Evolutionary conservation across 2,797 vertebrate species (phyloP).

Genomic region (Diplodus sargus): DNA sequence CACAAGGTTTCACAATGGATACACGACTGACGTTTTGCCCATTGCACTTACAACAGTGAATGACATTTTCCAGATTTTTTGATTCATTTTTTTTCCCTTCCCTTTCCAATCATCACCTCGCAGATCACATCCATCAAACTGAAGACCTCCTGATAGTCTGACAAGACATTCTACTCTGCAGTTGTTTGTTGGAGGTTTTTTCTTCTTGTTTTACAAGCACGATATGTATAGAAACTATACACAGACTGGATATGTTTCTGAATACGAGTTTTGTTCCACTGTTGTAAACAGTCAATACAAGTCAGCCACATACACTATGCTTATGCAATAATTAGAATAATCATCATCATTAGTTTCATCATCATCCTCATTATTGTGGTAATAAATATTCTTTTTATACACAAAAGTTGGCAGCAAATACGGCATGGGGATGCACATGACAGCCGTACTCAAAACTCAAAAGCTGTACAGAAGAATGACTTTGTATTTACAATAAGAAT

Average conservation of each 20-base stretch:
- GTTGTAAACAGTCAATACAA: slow-evolving; percentile 88
- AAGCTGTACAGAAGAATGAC: slow-evolving; percentile 91
- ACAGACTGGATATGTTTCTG: slow-evolving; percentile 81
- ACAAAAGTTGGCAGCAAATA: slow-evolving; percentile 89
- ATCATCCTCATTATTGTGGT: slow-evolving; percentile 76
- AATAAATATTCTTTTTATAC: slow-evolving; percentile 87
- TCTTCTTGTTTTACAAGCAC: slow-evolving; percentile 81
- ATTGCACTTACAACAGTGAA: slow-evolving; percentile 95
- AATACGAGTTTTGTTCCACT: slow-evolving; percentile 80
- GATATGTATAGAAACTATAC: slow-evolving; percentile 85
- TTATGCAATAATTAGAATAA: slow-evolving; percentile 81
- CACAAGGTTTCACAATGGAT: slow-evolving; percentile 97
- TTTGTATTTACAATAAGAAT: slow-evolving; percentile 92
- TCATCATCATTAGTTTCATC: slow-evolving; percentile 76
- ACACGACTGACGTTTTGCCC: slow-evolving; percentile 92
- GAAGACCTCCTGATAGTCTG: slow-evolving; percentile 72
- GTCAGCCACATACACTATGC: slow-evolving; percentile 88
- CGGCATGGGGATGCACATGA: slow-evolving; percentile 87
- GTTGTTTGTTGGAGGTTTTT: slow-evolving; percentile 79
- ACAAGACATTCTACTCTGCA: slow-evolving; percentile 78
- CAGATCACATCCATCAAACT: slow-evolving; percentile 74
- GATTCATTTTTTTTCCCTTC: slow-evolving; percentile 73
- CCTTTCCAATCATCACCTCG: slow-evolving; percentile 56
- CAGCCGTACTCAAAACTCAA: slow-evolving; percentile 86
- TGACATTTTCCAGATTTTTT: slow-evolving; percentile 83